Conservation (phyloP, 2,113 vertebrate species). For the Phalacrocorax aristotelis region DNA sequence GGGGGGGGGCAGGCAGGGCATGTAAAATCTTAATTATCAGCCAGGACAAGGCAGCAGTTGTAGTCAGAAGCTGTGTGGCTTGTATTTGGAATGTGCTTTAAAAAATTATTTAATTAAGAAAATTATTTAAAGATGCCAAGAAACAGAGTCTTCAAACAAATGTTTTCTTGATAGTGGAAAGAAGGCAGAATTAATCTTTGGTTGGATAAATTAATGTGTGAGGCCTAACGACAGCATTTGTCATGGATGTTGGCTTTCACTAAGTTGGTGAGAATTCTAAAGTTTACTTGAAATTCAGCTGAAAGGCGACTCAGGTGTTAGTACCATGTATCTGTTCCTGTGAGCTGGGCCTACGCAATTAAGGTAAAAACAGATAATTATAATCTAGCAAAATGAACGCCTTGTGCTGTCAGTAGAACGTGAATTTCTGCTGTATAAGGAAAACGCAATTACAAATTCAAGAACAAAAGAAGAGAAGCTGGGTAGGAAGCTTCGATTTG, state of each 20-base stretch:
- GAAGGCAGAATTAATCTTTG: neutral
- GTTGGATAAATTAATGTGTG: neutral
- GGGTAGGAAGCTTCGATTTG: neutral
- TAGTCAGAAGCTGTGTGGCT: neutral
- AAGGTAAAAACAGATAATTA: neutral
- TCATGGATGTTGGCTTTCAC: neutral
- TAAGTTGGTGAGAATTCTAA: neutral
- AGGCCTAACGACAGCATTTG: fast-evolving
- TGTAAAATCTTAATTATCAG: neutral
- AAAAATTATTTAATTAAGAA: neutral
- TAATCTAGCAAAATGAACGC: neutral
- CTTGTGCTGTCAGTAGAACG: neutral
- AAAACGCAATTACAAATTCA: neutral
- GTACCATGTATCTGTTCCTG: neutral
- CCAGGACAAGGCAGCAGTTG: neutral
- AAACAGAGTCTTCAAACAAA: neutral
- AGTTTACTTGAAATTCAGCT: neutral
- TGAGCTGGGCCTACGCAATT: neutral
- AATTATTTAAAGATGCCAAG: neutral
- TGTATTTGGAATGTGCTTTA: neutral
- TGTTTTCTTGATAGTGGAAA: neutral
- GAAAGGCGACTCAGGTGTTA: neutral
- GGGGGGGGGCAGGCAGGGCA: too few species aligned
- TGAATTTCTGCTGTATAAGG: neutral
- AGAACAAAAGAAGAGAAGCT: neutral